Base-by-base conservation (phyloP, 2,113 vertebrate species). In the Argyrosomus japonicus region DNA sequence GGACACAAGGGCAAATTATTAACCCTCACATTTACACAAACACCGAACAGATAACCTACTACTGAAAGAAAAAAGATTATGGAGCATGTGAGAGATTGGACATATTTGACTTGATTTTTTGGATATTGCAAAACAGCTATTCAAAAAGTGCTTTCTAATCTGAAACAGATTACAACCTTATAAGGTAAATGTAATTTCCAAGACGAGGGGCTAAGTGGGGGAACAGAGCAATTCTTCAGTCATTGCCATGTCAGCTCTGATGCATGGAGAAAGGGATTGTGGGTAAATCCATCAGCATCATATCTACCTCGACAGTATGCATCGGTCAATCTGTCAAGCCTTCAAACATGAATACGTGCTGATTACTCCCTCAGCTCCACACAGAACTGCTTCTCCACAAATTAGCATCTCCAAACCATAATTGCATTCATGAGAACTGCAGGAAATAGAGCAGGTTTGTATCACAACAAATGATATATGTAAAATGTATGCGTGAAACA, bases 261-360 rank as follows among this genome's bases (percentile, higher is more conserved):
- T 85, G 84, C 89, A 85, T 84, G 69, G 82, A 80, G 82, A 91
- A 89, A 85, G 71, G 91, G 84, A 88, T 91, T 91, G 86, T 91
- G 91, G 92, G 92, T 91, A 89, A 93, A 94, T 94, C 91, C 87
- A 93, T 93, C 90, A 88, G 83, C 71, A 64, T 92, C 90, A 87
- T 91, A 89, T 89, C 89, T 88, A 79, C 85, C 68, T 87, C 65
- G 84, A 86, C 93, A 89, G 79, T 71, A 77, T 72, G 82, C 90
- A 91, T 92, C 87, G 87, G 91, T 92, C 91, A 91, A 92, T 90
- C 90, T 84, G 86, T 93, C 91, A 90, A 84, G 88, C 70, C 75
- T 87, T 86, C 85, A 82, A 79, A 86, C 84, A 88, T 92, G 87
- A 92, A 93, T 93, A 89, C 89, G 50, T 78, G 67, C 88, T 91